phyloP scores from a whole-genome alignment of 2,888 invertebrate genomes.

The Parochlus steinenii region DNA sequence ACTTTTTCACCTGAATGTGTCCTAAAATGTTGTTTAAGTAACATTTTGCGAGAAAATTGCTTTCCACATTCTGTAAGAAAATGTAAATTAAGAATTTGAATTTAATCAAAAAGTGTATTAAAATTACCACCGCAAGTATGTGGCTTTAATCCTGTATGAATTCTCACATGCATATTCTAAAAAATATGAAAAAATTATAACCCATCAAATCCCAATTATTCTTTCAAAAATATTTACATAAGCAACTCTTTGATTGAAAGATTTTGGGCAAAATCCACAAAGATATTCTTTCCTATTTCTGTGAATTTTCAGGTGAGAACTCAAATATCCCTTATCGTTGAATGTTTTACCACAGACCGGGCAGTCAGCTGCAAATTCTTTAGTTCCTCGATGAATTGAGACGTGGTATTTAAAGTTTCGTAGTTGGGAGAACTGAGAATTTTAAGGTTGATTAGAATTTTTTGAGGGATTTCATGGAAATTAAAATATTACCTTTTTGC shows the following conservation, averaged over 20 bases:
- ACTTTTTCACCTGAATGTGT: no score
- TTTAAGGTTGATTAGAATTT: no score
- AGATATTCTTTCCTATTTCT: slow-evolving; percentile 66
- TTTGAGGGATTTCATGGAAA: no score
- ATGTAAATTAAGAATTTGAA: neutral
- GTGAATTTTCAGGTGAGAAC: slow-evolving; percentile 76
- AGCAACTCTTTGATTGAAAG: slow-evolving; percentile 72
- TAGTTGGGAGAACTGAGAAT: slow-evolving; percentile 66
- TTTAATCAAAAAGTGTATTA: neutral
- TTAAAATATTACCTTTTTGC: no score
- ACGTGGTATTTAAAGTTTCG: slow-evolving; percentile 72
- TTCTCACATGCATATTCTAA: slow-evolving; percentile 63
- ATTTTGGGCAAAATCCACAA: slow-evolving; percentile 63
- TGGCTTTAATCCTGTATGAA: slow-evolving; percentile 45
- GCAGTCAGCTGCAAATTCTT: slow-evolving; percentile 55
- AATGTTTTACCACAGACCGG: slow-evolving; percentile 67
- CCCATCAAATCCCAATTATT: neutral
- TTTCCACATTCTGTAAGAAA: slow-evolving; percentile 48
- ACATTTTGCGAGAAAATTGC: slow-evolving; percentile 70
- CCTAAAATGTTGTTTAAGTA: slow-evolving; percentile 64
- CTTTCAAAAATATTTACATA: slow-evolving; percentile 53
- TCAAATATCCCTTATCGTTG: slow-evolving; percentile 68
- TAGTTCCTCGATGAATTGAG: slow-evolving; percentile 66
- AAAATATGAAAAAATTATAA: neutral
- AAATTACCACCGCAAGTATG: neutral